A percentile compares a stretch with the other conserved stretches of the same genome.
Evolutionary conservation across 2,888 invertebrate genomes (phyloP).

Genomic region (Papilio demoleus): DNA sequence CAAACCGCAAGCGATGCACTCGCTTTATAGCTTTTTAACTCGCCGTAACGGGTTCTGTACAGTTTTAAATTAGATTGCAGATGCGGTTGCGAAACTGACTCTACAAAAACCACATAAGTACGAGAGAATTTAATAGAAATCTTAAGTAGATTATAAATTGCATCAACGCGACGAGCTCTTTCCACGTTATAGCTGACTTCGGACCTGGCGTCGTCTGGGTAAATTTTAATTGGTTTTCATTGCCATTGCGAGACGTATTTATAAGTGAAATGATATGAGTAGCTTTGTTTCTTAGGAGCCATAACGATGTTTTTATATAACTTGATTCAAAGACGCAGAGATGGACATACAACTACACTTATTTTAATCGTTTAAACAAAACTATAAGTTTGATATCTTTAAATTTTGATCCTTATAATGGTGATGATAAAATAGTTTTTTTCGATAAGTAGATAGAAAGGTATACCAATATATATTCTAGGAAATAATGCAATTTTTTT

Average conservation of each 20-base stretch:
- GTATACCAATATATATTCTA: too few relatives aligned
- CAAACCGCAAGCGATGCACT: constrained; percentile 33
- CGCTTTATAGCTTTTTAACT: constrained; percentile 43
- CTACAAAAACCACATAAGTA: constrained; percentile 31
- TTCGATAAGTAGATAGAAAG: too few relatives aligned
- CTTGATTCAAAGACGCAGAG: too few relatives aligned
- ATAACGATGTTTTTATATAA: too few relatives aligned
- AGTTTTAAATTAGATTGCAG: constrained; percentile 42
- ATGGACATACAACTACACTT: too few relatives aligned
- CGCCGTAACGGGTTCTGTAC: constrained; percentile 44
- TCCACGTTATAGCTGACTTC: background rate
- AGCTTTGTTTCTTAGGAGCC: too few relatives aligned
- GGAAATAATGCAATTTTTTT: too few relatives aligned
- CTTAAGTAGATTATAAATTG: constrained; percentile 26
- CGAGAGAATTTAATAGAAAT: constrained; percentile 31
- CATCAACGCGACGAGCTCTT: background rate
- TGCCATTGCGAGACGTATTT: background rate
- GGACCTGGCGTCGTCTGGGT: background rate
- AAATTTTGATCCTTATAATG: too few relatives aligned
- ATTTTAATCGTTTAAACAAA: too few relatives aligned
- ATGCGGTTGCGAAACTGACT: constrained; percentile 28
- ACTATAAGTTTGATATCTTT: too few relatives aligned
- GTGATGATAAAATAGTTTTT: too few relatives aligned
- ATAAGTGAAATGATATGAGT: background rate
- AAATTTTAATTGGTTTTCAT: background rate